Conservation (phyloP, 2,797 vertebrate species). For the Gobionotothen gibberifrons region DNA sequence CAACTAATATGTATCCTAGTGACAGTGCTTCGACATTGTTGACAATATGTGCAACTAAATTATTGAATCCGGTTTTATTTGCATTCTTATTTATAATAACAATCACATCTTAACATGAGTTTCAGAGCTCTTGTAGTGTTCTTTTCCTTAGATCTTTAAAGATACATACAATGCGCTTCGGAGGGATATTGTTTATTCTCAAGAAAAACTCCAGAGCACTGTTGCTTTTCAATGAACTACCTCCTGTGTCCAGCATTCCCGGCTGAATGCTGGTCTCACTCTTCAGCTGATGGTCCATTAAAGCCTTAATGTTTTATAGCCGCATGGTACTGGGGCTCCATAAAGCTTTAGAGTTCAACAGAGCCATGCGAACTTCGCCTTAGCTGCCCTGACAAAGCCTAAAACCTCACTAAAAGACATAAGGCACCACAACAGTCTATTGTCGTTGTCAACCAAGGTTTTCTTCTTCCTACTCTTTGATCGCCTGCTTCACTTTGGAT, state of each 20-base stretch:
- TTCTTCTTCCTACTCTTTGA: too few species aligned
- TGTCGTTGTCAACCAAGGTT: too few species aligned
- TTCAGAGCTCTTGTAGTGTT: background rate
- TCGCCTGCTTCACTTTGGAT: too few species aligned
- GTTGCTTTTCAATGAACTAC: background rate
- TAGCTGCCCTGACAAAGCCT: too few species aligned
- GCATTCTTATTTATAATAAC: too few species aligned
- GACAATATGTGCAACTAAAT: background rate
- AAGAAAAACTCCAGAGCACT: background rate
- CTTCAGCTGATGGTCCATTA: background rate
- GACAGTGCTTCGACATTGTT: background rate
- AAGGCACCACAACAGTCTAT: too few species aligned
- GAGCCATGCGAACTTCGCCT: too few species aligned
- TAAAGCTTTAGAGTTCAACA: too few species aligned
- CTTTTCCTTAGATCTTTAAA: too few species aligned
- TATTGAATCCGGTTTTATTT: background rate
- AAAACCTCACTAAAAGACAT: too few species aligned
- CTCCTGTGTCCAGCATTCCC: background rate
- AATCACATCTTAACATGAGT: background rate
- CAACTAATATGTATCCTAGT: background rate
- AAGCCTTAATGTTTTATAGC: background rate
- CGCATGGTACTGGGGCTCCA: background rate
- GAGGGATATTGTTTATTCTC: background rate
- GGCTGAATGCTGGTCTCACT: background rate
- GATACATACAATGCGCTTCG: too few species aligned